A percentile compares a stretch with the other conserved stretches of the same genome.
Evolutionary conservation across 2,113 vertebrate species (phyloP).

Genomic region (Piaya cayana): DNA sequence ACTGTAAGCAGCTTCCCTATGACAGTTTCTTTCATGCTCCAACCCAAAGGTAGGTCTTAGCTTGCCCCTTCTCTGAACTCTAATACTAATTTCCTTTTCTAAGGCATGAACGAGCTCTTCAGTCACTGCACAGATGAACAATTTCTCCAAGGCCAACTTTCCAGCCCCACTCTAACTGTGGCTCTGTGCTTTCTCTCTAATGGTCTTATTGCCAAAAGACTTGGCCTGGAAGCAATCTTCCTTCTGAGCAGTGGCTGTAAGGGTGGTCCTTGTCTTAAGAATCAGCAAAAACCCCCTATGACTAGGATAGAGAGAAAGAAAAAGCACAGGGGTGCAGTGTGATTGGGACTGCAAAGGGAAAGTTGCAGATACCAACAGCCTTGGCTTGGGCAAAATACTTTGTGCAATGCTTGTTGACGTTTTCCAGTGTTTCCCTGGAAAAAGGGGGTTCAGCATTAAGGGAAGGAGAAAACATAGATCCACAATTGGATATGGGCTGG

Average conservation of each 20-base stretch:
- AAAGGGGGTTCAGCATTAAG: background rate
- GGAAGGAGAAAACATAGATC: background rate
- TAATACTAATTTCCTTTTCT: background rate
- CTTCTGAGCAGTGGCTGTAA: background rate
- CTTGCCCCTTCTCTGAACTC: background rate
- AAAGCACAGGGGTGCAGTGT: background rate
- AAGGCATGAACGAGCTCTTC: background rate
- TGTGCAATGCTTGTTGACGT: background rate
- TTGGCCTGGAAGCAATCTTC: background rate
- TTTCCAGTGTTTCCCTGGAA: background rate
- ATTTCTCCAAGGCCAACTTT: background rate
- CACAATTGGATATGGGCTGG: background rate
- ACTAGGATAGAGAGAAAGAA: background rate
- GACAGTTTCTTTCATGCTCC: background rate
- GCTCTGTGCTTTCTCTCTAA: background rate
- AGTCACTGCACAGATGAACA: background rate
- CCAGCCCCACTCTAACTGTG: background rate
- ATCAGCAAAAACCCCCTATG: background rate
- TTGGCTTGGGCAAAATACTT: background rate
- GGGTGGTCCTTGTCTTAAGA: background rate
- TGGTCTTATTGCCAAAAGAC: background rate
- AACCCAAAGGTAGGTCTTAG: background rate
- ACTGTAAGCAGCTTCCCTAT: background rate
- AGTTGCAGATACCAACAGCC: background rate
- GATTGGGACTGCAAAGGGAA: background rate